Conservation (phyloP, 2,888 invertebrate species). For the Lapara coniferarum region DNA sequence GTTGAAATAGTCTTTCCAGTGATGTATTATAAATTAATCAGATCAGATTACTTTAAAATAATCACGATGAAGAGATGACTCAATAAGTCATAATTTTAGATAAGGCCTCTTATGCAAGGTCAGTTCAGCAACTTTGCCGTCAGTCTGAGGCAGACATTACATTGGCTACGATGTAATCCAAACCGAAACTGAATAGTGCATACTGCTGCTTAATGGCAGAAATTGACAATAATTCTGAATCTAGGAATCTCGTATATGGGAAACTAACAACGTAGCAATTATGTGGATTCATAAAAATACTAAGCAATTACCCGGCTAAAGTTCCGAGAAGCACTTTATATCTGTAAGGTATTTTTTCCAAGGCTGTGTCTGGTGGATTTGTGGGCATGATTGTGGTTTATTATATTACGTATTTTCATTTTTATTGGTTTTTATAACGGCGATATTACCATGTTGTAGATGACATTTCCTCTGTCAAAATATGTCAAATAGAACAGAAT, state of each 20-base stretch:
- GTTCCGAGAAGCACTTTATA: not conserved
- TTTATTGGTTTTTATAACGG: not conserved
- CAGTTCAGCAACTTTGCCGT: too few species aligned
- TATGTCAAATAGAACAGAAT: not conserved
- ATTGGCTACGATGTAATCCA: not conserved
- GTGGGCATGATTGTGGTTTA: not conserved
- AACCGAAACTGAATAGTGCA: not conserved
- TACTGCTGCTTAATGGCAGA: not conserved
- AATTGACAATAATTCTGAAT: too few species aligned
- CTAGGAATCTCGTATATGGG: too few species aligned
- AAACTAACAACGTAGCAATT: too few species aligned
- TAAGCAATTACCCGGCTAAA: constrained; percentile 4
- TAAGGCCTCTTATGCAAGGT: too few species aligned
- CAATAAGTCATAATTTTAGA: too few species aligned
- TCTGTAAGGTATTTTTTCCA: not conserved
- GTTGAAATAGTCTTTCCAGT: too few species aligned
- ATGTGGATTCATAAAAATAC: too few species aligned
- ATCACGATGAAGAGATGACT: too few species aligned
- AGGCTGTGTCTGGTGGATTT: not conserved
- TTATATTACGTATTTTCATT: not conserved
- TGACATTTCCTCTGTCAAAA: not conserved
- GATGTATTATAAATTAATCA: too few species aligned
- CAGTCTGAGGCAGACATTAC: too few species aligned
- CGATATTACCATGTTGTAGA: not conserved
- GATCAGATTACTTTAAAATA: too few species aligned